Evolutionary conservation across 2,888 invertebrate genomes (phyloP).

Genomic region (Lasius fuliginosus): DNA sequence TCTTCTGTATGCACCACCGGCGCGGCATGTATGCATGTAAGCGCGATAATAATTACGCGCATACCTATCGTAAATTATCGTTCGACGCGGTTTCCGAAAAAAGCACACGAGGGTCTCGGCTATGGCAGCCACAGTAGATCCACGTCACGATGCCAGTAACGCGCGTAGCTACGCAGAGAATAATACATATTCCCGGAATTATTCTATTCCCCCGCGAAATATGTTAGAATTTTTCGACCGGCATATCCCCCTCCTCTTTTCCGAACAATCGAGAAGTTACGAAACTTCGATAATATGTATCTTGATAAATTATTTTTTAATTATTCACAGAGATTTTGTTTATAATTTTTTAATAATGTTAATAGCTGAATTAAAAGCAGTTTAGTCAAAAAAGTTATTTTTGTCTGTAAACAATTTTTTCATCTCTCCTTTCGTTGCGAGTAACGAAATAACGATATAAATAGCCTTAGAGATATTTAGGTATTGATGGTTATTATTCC

Average conservation of each 20-base stretch:
- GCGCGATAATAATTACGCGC: slow-evolving; percentile 57
- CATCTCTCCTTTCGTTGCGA: background rate
- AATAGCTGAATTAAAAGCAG: background rate
- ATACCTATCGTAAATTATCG: slow-evolving; percentile 55
- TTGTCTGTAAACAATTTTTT: background rate
- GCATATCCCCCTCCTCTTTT: background rate
- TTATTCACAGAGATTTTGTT: background rate
- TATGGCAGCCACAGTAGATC: background rate
- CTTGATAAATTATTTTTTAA: background rate
- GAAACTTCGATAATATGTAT: background rate
- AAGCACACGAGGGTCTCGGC: slow-evolving; percentile 7
- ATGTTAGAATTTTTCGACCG: background rate
- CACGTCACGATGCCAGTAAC: slow-evolving; percentile 38
- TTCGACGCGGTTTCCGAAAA: slow-evolving; percentile 53
- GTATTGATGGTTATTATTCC: too few species aligned
- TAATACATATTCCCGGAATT: background rate
- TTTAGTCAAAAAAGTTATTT: background rate
- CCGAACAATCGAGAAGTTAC: background rate
- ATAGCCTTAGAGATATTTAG: too few species aligned
- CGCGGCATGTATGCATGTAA: slow-evolving; percentile 18
- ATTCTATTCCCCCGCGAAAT: background rate
- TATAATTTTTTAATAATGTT: background rate
- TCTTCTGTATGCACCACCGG: slow-evolving; percentile 52
- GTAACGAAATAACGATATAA: too few species aligned
- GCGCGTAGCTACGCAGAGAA: background rate